Conservation (phyloP, 2,113 vertebrate genomes). For the Empidonax alnorum region DNA sequence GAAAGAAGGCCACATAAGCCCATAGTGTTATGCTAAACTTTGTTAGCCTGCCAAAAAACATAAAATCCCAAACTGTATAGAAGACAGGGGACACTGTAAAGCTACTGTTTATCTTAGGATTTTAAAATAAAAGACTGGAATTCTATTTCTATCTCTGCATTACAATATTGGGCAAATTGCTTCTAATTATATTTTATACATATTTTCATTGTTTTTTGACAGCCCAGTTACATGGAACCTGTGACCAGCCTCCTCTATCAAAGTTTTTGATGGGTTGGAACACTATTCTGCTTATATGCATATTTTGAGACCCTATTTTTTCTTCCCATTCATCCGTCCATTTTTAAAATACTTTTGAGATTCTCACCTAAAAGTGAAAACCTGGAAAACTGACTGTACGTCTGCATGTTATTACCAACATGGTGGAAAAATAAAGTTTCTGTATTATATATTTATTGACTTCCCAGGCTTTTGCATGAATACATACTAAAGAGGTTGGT, state of each 20-base stretch:
- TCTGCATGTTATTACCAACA: background rate
- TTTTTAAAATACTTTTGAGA: background rate
- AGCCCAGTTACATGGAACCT: background rate
- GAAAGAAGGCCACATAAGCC: background rate
- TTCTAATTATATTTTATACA: background rate
- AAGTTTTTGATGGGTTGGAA: background rate
- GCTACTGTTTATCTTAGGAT: background rate
- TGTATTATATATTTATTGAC: background rate
- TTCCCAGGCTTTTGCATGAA: background rate
- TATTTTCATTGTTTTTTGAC: background rate
- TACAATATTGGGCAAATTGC: background rate
- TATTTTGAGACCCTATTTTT: background rate
- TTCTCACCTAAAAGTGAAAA: background rate
- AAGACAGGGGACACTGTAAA: background rate
- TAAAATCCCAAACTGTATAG: background rate
- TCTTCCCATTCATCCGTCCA: background rate
- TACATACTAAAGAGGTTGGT: background rate
- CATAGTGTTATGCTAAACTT: background rate
- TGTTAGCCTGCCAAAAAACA: background rate
- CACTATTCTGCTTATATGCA: background rate
- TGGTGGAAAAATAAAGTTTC: background rate
- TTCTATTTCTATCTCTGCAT: background rate
- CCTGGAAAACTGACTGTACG: background rate
- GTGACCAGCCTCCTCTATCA: background rate
- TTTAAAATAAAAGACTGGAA: slow-evolving; percentile 10